Evolutionary conservation across 1,140 invertebrate species (phyloP), one percentile per base, ranked within the genome.

Genomic region (Nautilus pompilius): DNA sequence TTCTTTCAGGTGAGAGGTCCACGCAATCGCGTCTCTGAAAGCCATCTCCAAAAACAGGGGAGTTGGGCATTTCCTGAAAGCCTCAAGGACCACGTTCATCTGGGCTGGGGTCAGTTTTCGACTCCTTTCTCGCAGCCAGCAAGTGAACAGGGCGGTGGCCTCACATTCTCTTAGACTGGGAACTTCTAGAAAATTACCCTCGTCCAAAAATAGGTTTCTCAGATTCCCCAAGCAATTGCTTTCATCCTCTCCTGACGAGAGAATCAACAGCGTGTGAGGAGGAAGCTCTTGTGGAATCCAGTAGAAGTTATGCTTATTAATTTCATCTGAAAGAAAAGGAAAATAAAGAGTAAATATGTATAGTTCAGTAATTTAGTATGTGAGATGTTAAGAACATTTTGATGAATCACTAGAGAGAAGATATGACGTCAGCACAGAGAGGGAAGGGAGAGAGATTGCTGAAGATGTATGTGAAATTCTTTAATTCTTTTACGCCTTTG

Each of bases 181-280:
- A 17, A 80, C 63, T 56, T 76, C 78, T 24, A 79, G 36, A 36
- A 78, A 72, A 22, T 65, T 59, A 17, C 69, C 70, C 13, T 63
- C 60, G 36, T 65, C 17, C 5, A 17, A 20, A n/a, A 29, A 58
- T 10, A n/a, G n/a, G 10, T 41, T 41, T 36, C 17, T 4, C 26
- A 71, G 36, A 10, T 53, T 66, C 5, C 66, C 59, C 8, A 80
- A 72, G 56, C 78, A 71, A 28, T 66, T 71, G 36, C 69, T 71
- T 36, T 81, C 76, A 46, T 82, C 73, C 15, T 79, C 74, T 32
- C 76, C 64, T 10, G 79, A 80, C 24, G 82, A 82, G 2, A 98
- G 88, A 34, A 98, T 90, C 65, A 98, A 89, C 51, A 77, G 70
- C 6, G 79, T 79, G 61, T 82, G 65, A 6, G 59, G 33, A 6